Conservation (phyloP, 1,140 invertebrate genomes). For the Drosophila watanabei region DNA sequence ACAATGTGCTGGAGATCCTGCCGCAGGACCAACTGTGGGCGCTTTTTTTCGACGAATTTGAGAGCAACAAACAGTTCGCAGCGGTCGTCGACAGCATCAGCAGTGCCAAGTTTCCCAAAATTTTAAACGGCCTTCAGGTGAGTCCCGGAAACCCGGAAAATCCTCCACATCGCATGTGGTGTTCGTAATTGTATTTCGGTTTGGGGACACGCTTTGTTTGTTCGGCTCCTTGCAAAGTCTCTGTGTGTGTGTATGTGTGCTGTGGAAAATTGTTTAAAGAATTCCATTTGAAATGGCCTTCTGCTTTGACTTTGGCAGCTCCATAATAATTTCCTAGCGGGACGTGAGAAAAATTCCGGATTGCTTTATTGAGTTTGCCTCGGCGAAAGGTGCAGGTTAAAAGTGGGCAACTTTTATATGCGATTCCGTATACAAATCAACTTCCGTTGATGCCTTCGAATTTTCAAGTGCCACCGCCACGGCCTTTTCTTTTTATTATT, state of each 20-base stretch:
- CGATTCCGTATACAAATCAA: conserved; percentile 80
- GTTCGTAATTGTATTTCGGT: conserved; percentile 40
- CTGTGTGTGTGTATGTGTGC: not conserved
- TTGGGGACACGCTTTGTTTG: conserved; percentile 55
- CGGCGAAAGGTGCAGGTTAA: conserved; percentile 43
- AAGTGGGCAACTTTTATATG: conserved; percentile 54
- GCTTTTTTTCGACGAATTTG: conserved; percentile 77
- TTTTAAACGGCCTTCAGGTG: conserved; percentile 74
- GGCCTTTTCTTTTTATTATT: conserved; percentile 36
- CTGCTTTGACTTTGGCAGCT: conserved; percentile 35
- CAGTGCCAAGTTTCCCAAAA: conserved; percentile 65
- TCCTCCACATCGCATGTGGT: conserved; percentile 22
- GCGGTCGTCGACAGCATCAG: conserved; percentile 72
- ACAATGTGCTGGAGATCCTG: conserved; percentile 70
- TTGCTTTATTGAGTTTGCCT: conserved; percentile 63
- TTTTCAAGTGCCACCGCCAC: conserved; percentile 54
- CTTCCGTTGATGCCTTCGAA: conserved; percentile 62
- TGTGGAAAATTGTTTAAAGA: conserved; percentile 63
- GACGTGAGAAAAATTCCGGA: conserved; percentile 72
- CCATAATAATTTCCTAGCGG: conserved; percentile 69
- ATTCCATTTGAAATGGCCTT: conserved; percentile 50
- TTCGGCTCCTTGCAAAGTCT: not conserved
- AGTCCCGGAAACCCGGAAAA: conserved; percentile 29
- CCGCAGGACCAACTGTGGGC: conserved; percentile 78
- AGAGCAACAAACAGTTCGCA: conserved; percentile 73